Conservation (phyloP, 2,113 vertebrate genomes). For the Paraplagusia blochii region DNA sequence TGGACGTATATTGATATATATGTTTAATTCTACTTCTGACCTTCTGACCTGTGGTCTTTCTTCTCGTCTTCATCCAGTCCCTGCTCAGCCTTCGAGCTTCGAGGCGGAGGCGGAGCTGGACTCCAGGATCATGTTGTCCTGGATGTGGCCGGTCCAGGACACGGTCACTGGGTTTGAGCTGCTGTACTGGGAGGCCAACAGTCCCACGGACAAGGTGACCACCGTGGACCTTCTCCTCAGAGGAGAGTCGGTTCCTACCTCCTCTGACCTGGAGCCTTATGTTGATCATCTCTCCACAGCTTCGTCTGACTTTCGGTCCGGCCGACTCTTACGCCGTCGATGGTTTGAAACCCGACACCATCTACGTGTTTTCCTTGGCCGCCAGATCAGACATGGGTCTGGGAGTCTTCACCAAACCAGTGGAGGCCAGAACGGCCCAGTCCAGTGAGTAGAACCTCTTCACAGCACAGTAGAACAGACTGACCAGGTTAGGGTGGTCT, state of each 20-base stretch:
- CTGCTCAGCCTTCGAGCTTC: constrained; percentile 86
- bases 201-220: constrained; percentile 82
- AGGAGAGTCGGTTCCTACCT: background rate
- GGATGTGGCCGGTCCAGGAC: constrained; percentile 90
- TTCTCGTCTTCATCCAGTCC: constrained; percentile 75
- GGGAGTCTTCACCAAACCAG: constrained; percentile 84
- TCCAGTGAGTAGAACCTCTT: constrained; percentile 85
- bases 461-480: background rate
- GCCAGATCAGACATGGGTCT: constrained; percentile 88
- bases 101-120: constrained; percentile 92
- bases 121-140: constrained; percentile 87
- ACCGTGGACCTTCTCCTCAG: no score
- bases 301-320: constrained; percentile 83
- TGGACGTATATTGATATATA: no score
- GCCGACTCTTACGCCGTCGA: constrained; percentile 85
- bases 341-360: constrained; percentile 87
- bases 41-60: background rate
- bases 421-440: constrained; percentile 86
- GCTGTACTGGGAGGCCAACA: constrained; percentile 84
- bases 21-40: no score
- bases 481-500: background rate
- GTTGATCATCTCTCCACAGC: constrained; percentile 66
- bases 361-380: constrained; percentile 88
- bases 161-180: constrained; percentile 87
- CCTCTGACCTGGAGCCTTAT: background rate